Base-by-base conservation (phyloP, 1,140 invertebrate species). In the Eumaeus atala region DNA sequence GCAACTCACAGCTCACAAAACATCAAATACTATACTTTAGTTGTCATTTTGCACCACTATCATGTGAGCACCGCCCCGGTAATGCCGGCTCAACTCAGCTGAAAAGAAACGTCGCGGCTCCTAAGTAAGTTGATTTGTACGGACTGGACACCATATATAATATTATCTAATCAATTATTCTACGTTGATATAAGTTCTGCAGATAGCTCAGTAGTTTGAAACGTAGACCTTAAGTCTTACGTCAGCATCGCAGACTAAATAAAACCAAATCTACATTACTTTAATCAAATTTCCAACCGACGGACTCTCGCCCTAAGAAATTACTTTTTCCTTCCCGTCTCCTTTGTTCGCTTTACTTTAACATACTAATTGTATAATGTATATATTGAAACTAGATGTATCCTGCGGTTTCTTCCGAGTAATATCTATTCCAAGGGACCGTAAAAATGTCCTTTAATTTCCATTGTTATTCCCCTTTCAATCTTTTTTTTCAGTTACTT, bases 251-350 rank as follows among this genome's bases (percentile, higher is more conserved):
- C 34, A 51, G 47, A 34, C 51, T 48, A 58, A 59, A 59, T 38
- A 59, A 59, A 50, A 47, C 35, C 36, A 47, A 51, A 40, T 52
- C 44, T 2, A 42, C 49, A 34, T 54, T 59, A 54, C 54, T 54
- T 59, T 59, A 59, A 59, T 59, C 57, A 59, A 59, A 59, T 59
- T 54, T 49, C 16, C 51, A 42, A 49, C 54, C 36, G 52, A 21
- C 47, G 48, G 38, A 17, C 33, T 35, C 50, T 54, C 42, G 49
- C 33, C 33, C 36, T 59, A 47, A 59, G 38, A 54, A 59, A 59
- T 54, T 59, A 54, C 47, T 54, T 59, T 58, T 59, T 50, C 35
- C 12, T 50, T n/a, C 33, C 28, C 33, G 28, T n/a, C 9, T 11
- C 10, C 14, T 21, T 34, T 50, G 18, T 8, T 17, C 14, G 8